Conservation (phyloP, 2,113 vertebrate genomes). For the Myrmecobius fasciatus region DNA sequence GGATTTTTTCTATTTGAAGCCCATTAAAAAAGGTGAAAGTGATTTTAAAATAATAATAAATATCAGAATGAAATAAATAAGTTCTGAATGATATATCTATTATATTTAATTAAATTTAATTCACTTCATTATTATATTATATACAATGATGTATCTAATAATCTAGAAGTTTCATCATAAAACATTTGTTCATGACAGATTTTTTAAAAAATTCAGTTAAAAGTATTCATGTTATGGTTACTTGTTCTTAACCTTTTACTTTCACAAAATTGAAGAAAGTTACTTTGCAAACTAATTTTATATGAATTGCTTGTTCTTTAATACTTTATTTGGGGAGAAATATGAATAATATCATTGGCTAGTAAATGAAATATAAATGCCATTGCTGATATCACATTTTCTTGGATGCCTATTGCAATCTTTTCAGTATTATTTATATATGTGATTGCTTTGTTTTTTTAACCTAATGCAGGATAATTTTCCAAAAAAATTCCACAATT, state of each 20-base stretch:
- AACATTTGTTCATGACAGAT: constrained; percentile 7
- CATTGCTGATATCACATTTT: constrained; percentile 13
- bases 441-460: not conserved
- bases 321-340: not conserved
- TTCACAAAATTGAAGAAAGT: not conserved
- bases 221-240: not conserved
- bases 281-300: not conserved
- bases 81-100: not conserved
- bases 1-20: not conserved
- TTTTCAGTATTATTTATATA: not conserved
- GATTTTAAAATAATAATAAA: constrained; percentile 36
- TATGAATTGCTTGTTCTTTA: constrained; percentile 18
- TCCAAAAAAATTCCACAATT: not conserved
- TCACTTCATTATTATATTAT: constrained; percentile 61
- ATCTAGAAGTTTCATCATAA: constrained; percentile 51
- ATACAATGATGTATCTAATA: not conserved
- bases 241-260: not conserved
- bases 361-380: constrained; percentile 42
- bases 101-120: constrained; percentile 25
- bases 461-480: not conserved
- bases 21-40: not conserved
- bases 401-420: not conserved
- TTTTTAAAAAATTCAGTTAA: constrained; percentile 26
- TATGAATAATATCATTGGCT: constrained; percentile 22
- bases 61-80: constrained; percentile 72